These are phyloP conservation scores for Ophraella communa DNA, from an alignment of 2,888 invertebrate genomes.

Conservation along the genomic window DNA sequence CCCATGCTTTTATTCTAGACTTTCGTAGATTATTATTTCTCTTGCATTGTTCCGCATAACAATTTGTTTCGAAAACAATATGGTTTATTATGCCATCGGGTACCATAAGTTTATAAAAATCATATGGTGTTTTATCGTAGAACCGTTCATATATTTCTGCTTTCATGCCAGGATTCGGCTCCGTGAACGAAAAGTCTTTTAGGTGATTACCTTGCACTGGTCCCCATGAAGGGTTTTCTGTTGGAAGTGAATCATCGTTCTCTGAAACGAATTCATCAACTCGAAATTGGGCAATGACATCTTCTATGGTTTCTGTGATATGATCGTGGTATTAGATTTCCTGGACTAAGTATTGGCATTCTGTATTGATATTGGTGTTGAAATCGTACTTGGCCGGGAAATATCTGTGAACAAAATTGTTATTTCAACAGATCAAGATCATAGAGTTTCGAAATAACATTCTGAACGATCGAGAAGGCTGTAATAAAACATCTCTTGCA, in stretches of 20 bases:
- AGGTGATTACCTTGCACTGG: background rate
- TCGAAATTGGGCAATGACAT: background rate
- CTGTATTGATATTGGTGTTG: background rate
- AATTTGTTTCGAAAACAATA: background rate
- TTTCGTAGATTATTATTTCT: slow-evolving; percentile 19
- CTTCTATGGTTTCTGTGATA: background rate
- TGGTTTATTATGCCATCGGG: too few species aligned
- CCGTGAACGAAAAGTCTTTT: background rate
- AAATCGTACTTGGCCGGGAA: background rate
- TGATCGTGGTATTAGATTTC: background rate
- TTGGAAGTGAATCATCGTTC: background rate
- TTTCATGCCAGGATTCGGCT: background rate
- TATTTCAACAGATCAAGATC: too few species aligned
- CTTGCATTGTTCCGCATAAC: slow-evolving; percentile 5
- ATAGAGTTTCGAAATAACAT: too few species aligned
- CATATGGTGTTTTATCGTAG: background rate
- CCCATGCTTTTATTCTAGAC: slow-evolving; percentile 12
- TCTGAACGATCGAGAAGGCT: too few species aligned
- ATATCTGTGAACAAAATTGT: background rate
- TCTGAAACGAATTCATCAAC: background rate
- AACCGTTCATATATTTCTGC: background rate
- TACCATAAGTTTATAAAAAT: background rate
- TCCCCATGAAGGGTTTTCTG: background rate
- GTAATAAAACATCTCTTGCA: too few species aligned
- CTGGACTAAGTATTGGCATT: background rate